Evolutionary conservation across 2,888 invertebrate genomes (phyloP).

Genomic region (Deilephila porcellus): DNA sequence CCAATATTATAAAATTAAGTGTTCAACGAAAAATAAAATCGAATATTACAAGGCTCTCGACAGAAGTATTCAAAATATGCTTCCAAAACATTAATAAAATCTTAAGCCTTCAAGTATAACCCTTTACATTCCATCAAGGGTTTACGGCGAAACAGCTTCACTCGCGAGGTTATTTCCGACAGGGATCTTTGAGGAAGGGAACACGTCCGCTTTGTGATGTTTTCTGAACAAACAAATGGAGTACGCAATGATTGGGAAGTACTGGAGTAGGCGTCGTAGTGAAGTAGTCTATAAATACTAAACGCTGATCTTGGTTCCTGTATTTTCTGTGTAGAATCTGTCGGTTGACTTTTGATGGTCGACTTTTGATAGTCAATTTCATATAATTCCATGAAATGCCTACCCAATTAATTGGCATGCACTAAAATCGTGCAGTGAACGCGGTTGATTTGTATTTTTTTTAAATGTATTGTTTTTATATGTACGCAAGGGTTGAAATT

Average conservation of each 20-base stretch:
- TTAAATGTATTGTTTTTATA: too few species aligned
- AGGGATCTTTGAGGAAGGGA: slow-evolving; percentile 71
- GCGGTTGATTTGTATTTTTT: too few species aligned
- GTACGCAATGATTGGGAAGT: neutral
- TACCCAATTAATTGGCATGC: too few species aligned
- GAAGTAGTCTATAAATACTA: neutral
- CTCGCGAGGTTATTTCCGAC: slow-evolving; percentile 66
- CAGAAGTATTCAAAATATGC: neutral
- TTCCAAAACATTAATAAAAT: slow-evolving; percentile 1
- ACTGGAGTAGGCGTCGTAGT: neutral
- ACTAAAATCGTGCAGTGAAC: too few species aligned
- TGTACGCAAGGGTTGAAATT: too few species aligned
- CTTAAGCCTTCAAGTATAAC: slow-evolving; percentile 32
- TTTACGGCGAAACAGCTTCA: slow-evolving; percentile 67
- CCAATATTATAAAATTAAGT: too few species aligned
- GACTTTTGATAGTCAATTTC: too few species aligned
- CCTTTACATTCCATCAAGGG: slow-evolving; percentile 68
- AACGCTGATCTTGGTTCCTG: too few species aligned
- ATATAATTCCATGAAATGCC: too few species aligned
- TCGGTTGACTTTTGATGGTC: too few species aligned
- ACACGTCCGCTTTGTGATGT: slow-evolving; percentile 31
- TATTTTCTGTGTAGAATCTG: neutral
- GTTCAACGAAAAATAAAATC: neutral
- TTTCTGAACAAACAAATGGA: neutral
- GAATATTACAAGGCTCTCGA: neutral